Evolutionary conservation across 2,113 vertebrate genomes (phyloP), one percentile per base, ranked within the genome.

Genomic region (Mesocricetus auratus): DNA sequence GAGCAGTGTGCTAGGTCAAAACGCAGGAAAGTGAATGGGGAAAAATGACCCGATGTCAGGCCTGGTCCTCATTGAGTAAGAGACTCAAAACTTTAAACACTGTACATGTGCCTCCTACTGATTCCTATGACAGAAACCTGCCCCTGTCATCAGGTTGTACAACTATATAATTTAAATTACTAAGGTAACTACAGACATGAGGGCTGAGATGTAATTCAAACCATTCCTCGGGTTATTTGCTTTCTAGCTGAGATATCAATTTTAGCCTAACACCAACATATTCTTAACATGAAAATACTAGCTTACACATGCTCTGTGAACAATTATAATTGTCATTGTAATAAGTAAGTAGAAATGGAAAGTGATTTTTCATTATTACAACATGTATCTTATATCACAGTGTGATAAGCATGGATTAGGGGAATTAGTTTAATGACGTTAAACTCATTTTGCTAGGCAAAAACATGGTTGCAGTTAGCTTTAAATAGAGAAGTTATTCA

Each of bases 371-470:
- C 36, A 68, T 22, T 75, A 19, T 47, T 78, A 19, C 75, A 89
- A 91, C 29, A 5, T 89, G 5, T 73, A 62, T 83, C 31, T 56
- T 78, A 58, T 17, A 66, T 56, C 29, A 91, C 3, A 47, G 58
- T 5, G 64, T 58, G n/a, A 5, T 53, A 85, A 91, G 4, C 82
- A 73, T 24, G 45, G 5, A 85, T 13, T 75, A 3, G 77, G 45
- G n/a, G 91, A 96, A 96, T 93, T 10, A 77, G 26, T 36, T 77
- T 86, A 89, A 95, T 91, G 58, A 89, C 77, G 75, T 71, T 74
- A 89, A 87, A 92, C 6, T 13, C 42, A 31, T 53, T n/a, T 53
- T 26, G 39, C 11, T 66, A 29, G 12, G 36, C 89, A 90, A 86
- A 85, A 75, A 68, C 31, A 42, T 7, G 94, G 58, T 64, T 94